Evolutionary conservation across 2,113 vertebrate species (phyloP), one percentile per base, ranked within the genome.

Genomic region (Uropsilus gracilis): DNA sequence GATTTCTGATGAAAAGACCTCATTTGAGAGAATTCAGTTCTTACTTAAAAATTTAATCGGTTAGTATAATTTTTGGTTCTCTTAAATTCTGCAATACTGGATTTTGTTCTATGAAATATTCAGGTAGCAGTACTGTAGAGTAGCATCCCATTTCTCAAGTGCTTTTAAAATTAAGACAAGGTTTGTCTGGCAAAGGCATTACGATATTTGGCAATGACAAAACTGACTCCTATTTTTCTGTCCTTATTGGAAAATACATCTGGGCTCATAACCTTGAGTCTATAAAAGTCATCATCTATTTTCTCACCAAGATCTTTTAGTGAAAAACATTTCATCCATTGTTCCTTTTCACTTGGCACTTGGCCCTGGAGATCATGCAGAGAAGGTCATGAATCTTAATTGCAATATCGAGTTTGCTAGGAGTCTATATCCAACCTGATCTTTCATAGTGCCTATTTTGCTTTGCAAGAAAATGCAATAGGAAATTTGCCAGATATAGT

Each of bases 181-280:
- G 64, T 50, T 91, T 95, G 53, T 95, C 44, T 89, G 57, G 34
- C 75, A 93, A 93, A 82, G n/a, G 30, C 14, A 46, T 81, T 16
- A 57, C 6, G 50, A 63, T 46, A 12, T 95, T 95, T 93, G 95
- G 44, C 72, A 80, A 5, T 71, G 34, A 11, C 39, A 57, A 77
- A 92, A 82, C 73, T 80, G 39, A 57, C 63, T 96, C 34, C 26
- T 83, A 8, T 84, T 95, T 93, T 89, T 75, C 61, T 71, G 20
- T 89, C 61, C 18, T 90, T 92, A 72, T 44, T 86, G 48, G 78
- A 89, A 96, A 90, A 93, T 68, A 37, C 26, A 91, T 93, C 59
- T 94, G 46, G 24, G 53, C 53, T 94, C 66, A 90, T 44, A 89
- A 94, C 55, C 37, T 89, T 66, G 46, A 87, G 46, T 73, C 34